Evolutionary conservation across 2,888 invertebrate genomes (phyloP).

Genomic region (Protula sp.): DNA sequence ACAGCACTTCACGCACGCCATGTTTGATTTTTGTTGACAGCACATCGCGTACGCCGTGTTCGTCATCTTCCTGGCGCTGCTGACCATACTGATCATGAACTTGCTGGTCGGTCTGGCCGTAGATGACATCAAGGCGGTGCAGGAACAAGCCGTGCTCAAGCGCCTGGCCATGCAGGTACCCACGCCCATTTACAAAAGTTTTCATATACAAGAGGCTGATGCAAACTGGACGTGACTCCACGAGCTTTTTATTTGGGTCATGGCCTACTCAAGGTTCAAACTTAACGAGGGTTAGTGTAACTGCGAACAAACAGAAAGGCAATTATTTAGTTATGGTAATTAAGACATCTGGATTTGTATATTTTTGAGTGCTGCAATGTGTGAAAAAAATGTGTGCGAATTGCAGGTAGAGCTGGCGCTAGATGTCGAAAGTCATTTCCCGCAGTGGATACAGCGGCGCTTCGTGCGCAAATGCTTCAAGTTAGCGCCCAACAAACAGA

Average conservation of each 20-base stretch:
- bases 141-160: slow-evolving; percentile 56
- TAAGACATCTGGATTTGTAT: no score
- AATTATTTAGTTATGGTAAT: no score
- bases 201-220: no score
- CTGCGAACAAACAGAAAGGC: no score
- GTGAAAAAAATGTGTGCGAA: no score
- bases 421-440: slow-evolving; percentile 54
- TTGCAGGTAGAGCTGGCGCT: slow-evolving; percentile 53
- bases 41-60: slow-evolving; percentile 53
- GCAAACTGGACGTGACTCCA: no score
- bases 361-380: no score
- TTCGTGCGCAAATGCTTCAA: slow-evolving; percentile 39
- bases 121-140: slow-evolving; percentile 58
- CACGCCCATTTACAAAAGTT: no score
- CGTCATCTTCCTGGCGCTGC: slow-evolving; percentile 44
- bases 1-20: no score
- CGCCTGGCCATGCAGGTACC: slow-evolving; percentile 52
- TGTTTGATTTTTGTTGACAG: background rate
- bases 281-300: no score
- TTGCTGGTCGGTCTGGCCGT: slow-evolving; percentile 58
- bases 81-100: slow-evolving; percentile 54
- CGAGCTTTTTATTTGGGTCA: no score
- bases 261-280: no score
- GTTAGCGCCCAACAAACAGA: slow-evolving; percentile 44
- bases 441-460: slow-evolving; percentile 47